Conservation (phyloP, 2,113 vertebrate genomes). For the Brachyistius frenatus region DNA sequence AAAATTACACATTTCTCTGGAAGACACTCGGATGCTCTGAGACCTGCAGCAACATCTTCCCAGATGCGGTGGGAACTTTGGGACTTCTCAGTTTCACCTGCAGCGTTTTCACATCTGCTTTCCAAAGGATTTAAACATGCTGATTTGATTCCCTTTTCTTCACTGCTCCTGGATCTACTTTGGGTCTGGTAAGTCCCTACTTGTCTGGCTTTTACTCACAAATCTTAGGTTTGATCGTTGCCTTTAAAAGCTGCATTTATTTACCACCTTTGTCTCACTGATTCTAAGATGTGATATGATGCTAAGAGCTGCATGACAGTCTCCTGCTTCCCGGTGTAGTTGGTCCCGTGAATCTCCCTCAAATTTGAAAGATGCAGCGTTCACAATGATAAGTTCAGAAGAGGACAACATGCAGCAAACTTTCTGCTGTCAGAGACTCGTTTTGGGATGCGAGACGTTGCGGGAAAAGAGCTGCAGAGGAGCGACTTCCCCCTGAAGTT, state of each 20-base stretch:
- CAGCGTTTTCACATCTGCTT: neutral
- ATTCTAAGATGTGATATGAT: neutral
- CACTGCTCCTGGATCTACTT: slow-evolving; percentile 32
- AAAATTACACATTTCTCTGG: slow-evolving; percentile 78
- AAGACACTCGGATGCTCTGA: slow-evolving; percentile 72
- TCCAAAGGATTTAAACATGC: slow-evolving; percentile 43
- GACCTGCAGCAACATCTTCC: slow-evolving; percentile 29
- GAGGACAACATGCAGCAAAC: too few species aligned
- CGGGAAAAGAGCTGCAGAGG: neutral
- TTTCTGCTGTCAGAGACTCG: too few species aligned
- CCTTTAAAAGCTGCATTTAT: neutral
- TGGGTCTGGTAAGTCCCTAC: slow-evolving; percentile 81
- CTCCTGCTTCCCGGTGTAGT: neutral
- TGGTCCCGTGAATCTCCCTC: too few species aligned
- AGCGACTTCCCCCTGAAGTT: slow-evolving; percentile 4
- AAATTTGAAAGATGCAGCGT: neutral
- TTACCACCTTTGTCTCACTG: neutral
- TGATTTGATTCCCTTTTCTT: slow-evolving; percentile 45
- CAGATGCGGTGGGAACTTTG: too few species aligned
- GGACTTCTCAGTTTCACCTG: slow-evolving; percentile 6
- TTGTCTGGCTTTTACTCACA: neutral
- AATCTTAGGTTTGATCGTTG: neutral
- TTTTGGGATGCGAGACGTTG: too few species aligned
- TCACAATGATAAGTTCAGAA: neutral
- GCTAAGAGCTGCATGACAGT: slow-evolving; percentile 4